phyloP scores from a whole-genome alignment of 2,113 vertebrate species.

The Melanotaenia duboulayi region DNA sequence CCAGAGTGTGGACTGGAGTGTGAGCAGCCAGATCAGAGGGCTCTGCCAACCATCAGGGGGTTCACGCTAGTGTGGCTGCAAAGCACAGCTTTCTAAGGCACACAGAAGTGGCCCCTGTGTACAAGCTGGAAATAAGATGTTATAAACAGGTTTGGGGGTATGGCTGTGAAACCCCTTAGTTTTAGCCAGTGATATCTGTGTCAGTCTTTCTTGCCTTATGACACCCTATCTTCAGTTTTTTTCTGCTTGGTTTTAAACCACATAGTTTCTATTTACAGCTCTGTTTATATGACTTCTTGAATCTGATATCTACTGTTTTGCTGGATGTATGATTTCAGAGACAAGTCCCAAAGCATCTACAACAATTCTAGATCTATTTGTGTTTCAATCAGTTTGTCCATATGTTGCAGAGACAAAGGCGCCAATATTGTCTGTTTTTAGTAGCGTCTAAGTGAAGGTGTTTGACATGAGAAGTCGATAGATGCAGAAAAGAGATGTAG shows the following conservation, averaged over 20 bases:
- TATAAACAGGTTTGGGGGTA: slow-evolving; percentile 65
- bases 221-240: slow-evolving; percentile 33
- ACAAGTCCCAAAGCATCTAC: slow-evolving; percentile 25
- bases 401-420: slow-evolving; percentile 26
- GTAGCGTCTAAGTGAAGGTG: slow-evolving; percentile 16
- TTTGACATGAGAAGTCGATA: slow-evolving; percentile 13
- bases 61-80: slow-evolving; percentile 61
- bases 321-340: slow-evolving; percentile 33
- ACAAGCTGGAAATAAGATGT: slow-evolving; percentile 71
- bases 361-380: slow-evolving; percentile 53
- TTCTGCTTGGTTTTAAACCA: slow-evolving; percentile 44
- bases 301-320: not conserved
- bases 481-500: slow-evolving; percentile 3
- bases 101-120: slow-evolving; percentile 57
- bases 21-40: slow-evolving; percentile 74
- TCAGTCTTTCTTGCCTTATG: slow-evolving; percentile 45
- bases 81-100: slow-evolving; percentile 63
- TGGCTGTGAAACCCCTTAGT: slow-evolving; percentile 49
- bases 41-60: slow-evolving; percentile 64
- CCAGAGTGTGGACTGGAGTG: slow-evolving; percentile 70
- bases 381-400: slow-evolving; percentile 40
- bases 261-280: slow-evolving; percentile 41
- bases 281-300: slow-evolving; percentile 38
- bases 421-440: slow-evolving; percentile 46
- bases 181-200: slow-evolving; percentile 46